phyloP scores from a whole-genome alignment of 2,113 vertebrate genomes.

The Lonchura striata region DNA sequence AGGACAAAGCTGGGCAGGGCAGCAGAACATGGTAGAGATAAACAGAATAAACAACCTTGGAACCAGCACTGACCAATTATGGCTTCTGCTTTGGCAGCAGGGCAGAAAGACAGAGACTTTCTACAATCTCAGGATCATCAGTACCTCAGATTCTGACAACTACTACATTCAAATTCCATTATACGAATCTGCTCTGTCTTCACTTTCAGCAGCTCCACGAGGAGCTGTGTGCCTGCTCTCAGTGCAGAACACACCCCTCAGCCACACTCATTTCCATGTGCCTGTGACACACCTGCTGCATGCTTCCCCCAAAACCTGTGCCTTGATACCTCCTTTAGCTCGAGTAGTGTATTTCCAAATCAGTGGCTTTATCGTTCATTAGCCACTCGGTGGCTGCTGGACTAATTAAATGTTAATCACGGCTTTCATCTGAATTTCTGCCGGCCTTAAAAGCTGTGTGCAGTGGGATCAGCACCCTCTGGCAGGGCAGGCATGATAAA shows the following conservation, averaged over 20 bases:
- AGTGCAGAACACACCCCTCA: no score
- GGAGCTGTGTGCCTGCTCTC: background rate
- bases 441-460: background rate
- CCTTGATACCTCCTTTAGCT: background rate
- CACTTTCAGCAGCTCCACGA: background rate
- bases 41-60: no score
- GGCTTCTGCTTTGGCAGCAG: no score
- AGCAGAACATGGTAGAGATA: no score
- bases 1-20: no score
- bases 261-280: background rate
- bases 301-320: background rate
- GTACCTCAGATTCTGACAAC: no score
- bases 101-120: no score
- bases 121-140: no score
- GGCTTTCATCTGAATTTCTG: background rate
- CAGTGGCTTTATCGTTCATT: background rate
- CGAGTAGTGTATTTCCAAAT: background rate
- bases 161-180: background rate
- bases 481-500: background rate
- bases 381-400: background rate
- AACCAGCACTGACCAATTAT: no score
- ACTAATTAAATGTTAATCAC: background rate
- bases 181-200: background rate
- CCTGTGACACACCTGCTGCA: background rate
- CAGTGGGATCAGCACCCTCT: background rate